A percentile compares a stretch with the other conserved stretches of the same genome.
These are phyloP conservation scores for Pararge aegeria DNA, from an alignment of 1,140 invertebrate species.

Conservation along the genomic window DNA sequence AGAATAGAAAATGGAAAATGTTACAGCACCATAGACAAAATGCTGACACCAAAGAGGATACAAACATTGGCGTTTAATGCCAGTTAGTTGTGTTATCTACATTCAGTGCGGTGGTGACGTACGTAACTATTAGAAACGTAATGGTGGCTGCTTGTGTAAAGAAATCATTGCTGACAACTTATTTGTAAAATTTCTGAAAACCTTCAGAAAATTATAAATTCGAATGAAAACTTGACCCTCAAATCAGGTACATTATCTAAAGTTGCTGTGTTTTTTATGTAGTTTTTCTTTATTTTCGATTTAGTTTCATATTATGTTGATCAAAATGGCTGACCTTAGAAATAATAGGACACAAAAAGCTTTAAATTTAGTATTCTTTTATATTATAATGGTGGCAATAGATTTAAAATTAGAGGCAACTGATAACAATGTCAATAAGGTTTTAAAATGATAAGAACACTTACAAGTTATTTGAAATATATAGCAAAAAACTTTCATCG, in stretches of 20 bases:
- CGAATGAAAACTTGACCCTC: slow-evolving; percentile 32
- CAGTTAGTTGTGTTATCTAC: no score
- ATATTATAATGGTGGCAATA: slow-evolving; percentile 46
- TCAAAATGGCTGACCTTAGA: slow-evolving; percentile 32
- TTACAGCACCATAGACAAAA: slow-evolving; percentile 2
- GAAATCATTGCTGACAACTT: slow-evolving; percentile 74
- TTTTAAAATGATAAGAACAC: slow-evolving; percentile 9
- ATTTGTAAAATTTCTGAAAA: slow-evolving; percentile 61
- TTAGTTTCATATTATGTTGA: background rate
- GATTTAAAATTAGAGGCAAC: slow-evolving; percentile 37
- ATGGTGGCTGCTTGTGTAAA: slow-evolving; percentile 67
- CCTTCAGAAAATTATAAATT: slow-evolving; percentile 61
- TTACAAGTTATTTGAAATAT: background rate
- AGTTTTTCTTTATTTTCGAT: background rate
- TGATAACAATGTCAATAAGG: slow-evolving; percentile 46
- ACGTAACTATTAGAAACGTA: slow-evolving; percentile 41
- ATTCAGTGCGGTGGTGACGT: slow-evolving; percentile 24
- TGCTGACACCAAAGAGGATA: no score
- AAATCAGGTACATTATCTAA: slow-evolving; percentile 44
- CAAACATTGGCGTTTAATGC: no score
- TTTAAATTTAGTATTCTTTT: background rate
- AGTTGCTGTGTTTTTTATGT: slow-evolving; percentile 4
- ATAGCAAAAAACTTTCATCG: background rate
- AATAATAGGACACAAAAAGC: slow-evolving; percentile 12
- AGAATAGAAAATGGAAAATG: no score